Evolutionary conservation across 64 coral and sea anemone genomes (phyloP).

Genomic region (Cladopsammia gracilis): DNA sequence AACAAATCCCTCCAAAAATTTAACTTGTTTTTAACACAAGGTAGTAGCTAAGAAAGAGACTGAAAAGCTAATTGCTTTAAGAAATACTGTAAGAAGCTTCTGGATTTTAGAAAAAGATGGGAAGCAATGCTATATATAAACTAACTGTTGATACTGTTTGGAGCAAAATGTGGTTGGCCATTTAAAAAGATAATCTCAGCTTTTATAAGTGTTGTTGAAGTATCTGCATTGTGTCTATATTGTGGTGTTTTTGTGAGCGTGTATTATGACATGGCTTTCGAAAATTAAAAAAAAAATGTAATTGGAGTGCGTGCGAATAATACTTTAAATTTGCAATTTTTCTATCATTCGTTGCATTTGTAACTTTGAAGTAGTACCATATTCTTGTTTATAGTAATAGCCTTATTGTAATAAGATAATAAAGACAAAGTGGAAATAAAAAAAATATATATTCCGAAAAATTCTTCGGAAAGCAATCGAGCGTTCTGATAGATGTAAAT

Average conservation of each 20-base stretch:
- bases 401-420: no score
- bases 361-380: no score
- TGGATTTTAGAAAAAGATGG: slow-evolving; percentile 22
- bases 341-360: no score
- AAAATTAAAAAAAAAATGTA: no score
- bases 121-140: not conserved
- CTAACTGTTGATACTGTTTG: not conserved
- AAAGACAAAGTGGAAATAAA: no score
- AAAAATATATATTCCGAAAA: no score
- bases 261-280: no score
- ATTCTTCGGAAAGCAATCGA: no score
- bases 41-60: not conserved
- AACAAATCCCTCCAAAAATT: slow-evolving; percentile 1
- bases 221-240: not conserved
- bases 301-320: no score
- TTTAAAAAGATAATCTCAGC: not conserved
- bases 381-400: no score
- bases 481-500: no score
- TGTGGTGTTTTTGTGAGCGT: not conserved
- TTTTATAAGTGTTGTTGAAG: not conserved
- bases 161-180: not conserved
- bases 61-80: slow-evolving; percentile 22
- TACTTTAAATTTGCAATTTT: no score
- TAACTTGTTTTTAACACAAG: not conserved
- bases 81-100: slow-evolving; percentile 5